phyloP scores from a whole-genome alignment of 2,797 vertebrate genomes.

The Lacerta agilis region DNA sequence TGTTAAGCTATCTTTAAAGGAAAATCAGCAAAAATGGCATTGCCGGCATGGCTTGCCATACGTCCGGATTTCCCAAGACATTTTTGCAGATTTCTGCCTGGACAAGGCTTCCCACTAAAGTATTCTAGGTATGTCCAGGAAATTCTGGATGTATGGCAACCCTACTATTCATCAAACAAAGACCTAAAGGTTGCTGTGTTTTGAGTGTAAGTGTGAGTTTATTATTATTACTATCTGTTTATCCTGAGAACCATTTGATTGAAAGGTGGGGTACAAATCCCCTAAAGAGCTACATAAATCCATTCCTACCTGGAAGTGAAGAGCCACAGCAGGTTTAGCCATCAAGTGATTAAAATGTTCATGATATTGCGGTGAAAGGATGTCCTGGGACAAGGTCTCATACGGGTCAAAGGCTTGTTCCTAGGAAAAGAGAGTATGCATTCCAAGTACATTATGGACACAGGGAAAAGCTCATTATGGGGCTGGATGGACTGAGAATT shows the following conservation, averaged over 20 bases:
- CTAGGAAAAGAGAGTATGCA: conserved; percentile 72
- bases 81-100: no score
- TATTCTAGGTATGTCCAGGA: no score
- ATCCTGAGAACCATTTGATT: not conserved
- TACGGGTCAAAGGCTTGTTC: conserved; percentile 99
- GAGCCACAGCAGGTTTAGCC: conserved; percentile 87
- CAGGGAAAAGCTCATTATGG: not conserved
- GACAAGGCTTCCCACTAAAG: no score
- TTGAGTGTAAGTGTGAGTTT: not conserved
- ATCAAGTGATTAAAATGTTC: conserved; percentile 94
- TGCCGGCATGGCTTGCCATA: no score
- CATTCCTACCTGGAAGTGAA: conserved; percentile 91
- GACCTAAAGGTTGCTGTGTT: not conserved
- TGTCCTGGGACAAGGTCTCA: conserved; percentile 95
- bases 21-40: no score
- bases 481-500: not conserved
- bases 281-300: not conserved
- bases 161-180: no score
- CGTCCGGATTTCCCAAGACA: no score
- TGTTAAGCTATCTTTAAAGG: no score
- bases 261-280: not conserved
- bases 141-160: no score
- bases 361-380: conserved; percentile 90
- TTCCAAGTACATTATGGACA: not conserved
- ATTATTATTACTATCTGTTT: not conserved